Evolutionary conservation across 2,113 vertebrate species (phyloP).

Genomic region (Plotosus lineatus): DNA sequence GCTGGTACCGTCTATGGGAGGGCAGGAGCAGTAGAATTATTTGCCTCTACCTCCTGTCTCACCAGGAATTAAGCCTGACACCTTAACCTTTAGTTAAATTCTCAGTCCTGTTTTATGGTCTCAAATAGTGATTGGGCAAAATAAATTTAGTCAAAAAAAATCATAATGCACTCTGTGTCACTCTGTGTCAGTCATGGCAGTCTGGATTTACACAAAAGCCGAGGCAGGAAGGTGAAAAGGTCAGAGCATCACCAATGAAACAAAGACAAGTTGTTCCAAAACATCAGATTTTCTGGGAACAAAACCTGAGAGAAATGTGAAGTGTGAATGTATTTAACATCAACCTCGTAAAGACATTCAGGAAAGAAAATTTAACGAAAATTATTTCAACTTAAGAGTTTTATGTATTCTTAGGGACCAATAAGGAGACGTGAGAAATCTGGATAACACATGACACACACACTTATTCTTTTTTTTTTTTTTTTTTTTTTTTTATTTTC

Average conservation of each 20-base stretch:
- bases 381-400: no score
- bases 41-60: neutral
- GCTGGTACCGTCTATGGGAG: slow-evolving; percentile 43
- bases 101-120: slow-evolving; percentile 16
- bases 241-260: slow-evolving; percentile 36
- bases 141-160: slow-evolving; percentile 24
- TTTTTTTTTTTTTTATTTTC: no score
- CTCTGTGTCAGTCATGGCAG: slow-evolving; percentile 4
- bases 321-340: neutral
- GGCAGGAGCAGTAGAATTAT: neutral
- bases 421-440: neutral
- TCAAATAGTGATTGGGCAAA: slow-evolving; percentile 10
- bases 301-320: slow-evolving; percentile 4
- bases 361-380: neutral
- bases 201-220: slow-evolving; percentile 17
- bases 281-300: no score
- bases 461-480: neutral
- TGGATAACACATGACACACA: neutral
- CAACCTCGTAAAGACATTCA: neutral
- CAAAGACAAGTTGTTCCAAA: no score
- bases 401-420: neutral
- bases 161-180: neutral
- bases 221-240: slow-evolving; percentile 33
- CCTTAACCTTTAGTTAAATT: slow-evolving; percentile 46
- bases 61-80: slow-evolving; percentile 47